phyloP scores from a whole-genome alignment of 2,113 vertebrate species.

The Pedetes capensis region DNA sequence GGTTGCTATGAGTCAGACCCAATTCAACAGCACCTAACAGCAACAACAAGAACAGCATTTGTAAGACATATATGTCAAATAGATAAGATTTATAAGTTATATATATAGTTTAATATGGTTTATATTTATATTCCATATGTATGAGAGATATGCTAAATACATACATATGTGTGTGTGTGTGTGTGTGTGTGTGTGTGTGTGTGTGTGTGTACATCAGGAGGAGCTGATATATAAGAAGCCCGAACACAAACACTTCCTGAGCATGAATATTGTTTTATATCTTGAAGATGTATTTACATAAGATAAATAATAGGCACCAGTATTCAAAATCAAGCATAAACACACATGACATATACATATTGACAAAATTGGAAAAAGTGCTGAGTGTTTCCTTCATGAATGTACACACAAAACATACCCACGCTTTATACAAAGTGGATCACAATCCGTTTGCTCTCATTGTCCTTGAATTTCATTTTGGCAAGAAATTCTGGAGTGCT shows the following conservation, averaged over 20 bases:
- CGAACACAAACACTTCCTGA: neutral
- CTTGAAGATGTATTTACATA: neutral
- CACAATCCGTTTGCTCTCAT: neutral
- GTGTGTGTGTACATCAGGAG: no score
- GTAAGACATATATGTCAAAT: no score
- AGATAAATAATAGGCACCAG: neutral
- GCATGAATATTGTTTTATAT: neutral
- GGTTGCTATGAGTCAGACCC: no score
- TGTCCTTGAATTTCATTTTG: neutral
- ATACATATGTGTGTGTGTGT: neutral
- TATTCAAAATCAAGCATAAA: conserved; percentile 2
- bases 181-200: no score
- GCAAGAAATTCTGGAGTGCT: neutral
- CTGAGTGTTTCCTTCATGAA: neutral
- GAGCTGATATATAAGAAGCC: neutral
- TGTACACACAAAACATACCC: neutral
- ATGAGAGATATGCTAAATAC: neutral
- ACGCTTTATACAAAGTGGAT: neutral
- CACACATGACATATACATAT: neutral
- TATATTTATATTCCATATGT: neutral
- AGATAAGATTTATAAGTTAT: no score
- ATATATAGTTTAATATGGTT: neutral
- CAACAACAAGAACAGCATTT: no score
- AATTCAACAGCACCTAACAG: no score
- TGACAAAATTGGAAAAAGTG: neutral